phyloP scores from a whole-genome alignment of 1,140 invertebrate species.

The Saccostrea echinata region DNA sequence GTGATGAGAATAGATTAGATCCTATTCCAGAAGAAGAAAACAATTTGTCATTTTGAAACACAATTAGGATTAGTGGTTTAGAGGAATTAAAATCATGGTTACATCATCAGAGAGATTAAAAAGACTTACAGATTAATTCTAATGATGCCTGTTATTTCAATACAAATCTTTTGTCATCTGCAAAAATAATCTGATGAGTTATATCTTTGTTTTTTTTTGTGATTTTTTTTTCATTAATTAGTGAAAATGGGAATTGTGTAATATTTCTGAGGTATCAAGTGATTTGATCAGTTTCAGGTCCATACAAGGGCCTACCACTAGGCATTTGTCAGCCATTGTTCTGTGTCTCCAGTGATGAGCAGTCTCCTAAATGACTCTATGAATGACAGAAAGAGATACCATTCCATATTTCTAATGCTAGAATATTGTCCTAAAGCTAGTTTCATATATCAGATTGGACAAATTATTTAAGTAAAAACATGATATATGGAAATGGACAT shows the following conservation, averaged over 20 bases:
- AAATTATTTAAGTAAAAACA: conserved; percentile 36
- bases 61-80: conserved; percentile 29
- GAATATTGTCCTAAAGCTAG: conserved; percentile 31
- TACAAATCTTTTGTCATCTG: conserved; percentile 30
- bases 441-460: conserved; percentile 39
- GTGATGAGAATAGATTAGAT: conserved; percentile 1
- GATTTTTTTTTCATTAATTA: conserved; percentile 12
- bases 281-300: conserved; percentile 22
- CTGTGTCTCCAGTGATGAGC: neutral
- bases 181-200: conserved; percentile 27
- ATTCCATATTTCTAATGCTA: conserved; percentile 34
- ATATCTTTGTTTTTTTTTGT: neutral
- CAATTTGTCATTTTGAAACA: conserved; percentile 25
- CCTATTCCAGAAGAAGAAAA: conserved; percentile 14
- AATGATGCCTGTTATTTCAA: neutral
- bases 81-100: neutral
- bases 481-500: conserved; percentile 39
- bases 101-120: conserved; percentile 36
- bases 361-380: conserved; percentile 12
- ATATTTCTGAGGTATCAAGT: conserved; percentile 13
- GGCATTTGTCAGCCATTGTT: conserved; percentile 26
- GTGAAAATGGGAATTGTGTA: conserved; percentile 15
- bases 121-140: conserved; percentile 12
- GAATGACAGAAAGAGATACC: conserved; percentile 24
- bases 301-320: neutral